These are phyloP conservation scores for Callorhinus ursinus DNA, from an alignment of 2,113 vertebrate species.

Conservation along the genomic window DNA sequence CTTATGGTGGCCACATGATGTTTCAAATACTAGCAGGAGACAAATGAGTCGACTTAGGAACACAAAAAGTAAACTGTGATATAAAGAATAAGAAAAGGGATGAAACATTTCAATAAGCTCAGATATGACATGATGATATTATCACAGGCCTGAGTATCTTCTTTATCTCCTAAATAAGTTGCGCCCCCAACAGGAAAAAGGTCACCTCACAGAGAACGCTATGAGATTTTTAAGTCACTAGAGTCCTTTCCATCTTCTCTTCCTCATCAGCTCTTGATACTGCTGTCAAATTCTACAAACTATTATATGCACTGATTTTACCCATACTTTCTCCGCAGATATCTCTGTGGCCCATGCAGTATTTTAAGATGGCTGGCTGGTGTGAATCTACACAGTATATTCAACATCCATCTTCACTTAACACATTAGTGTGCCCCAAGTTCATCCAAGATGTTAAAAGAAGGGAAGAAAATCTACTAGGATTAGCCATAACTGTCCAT, in stretches of 20 bases:
- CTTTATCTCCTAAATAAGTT: slow-evolving; percentile 82
- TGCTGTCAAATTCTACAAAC: slow-evolving; percentile 81
- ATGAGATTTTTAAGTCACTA: slow-evolving; percentile 80
- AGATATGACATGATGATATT: slow-evolving; percentile 76
- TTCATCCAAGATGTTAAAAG: slow-evolving; percentile 62
- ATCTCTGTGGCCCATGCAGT: neutral
- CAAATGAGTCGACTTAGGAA: slow-evolving; percentile 58
- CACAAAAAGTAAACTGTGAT: slow-evolving; percentile 67
- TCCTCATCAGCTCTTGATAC: slow-evolving; percentile 80
- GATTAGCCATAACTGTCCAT: slow-evolving; percentile 60
- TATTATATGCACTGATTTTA: slow-evolving; percentile 13
- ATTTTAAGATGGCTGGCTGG: slow-evolving; percentile 21
- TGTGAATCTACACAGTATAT: neutral
- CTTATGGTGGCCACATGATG: slow-evolving; percentile 18
- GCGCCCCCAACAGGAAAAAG: slow-evolving; percentile 82
- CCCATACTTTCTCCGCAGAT: neutral
- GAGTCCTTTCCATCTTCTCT: slow-evolving; percentile 77
- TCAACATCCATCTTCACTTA: slow-evolving; percentile 53
- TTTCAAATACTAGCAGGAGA: slow-evolving; percentile 73
- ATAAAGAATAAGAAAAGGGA: slow-evolving; percentile 11
- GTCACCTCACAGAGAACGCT: slow-evolving; percentile 76
- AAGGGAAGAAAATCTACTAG: slow-evolving; percentile 48
- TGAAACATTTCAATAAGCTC: slow-evolving; percentile 72
- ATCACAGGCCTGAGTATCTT: slow-evolving; percentile 79
- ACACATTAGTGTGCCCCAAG: slow-evolving; percentile 40